Evolutionary conservation across 2,113 vertebrate genomes (phyloP), one percentile per base, ranked within the genome.

Genomic region (Microcebus tavaratra): DNA sequence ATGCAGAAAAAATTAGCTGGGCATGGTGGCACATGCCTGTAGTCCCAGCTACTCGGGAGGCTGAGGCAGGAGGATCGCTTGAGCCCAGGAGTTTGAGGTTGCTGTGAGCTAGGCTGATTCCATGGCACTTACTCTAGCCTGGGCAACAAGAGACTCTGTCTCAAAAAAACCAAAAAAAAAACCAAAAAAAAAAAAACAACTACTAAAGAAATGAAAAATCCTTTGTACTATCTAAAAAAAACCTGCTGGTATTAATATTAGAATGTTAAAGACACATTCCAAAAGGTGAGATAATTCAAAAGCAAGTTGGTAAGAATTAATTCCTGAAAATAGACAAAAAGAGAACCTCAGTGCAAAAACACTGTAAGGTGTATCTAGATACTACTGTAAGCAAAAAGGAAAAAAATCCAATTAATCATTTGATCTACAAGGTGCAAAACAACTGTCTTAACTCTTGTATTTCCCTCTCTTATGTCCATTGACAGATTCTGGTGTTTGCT

Each of bases 251-350:
- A 86, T 67, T 79, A 17, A 90, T 70, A 79, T 18, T 53, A 68
- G 12, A 88, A 92, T 88, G 21, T 65, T 39, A 18, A 93, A 39
- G 12, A 91, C 10, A 78, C 27, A 75, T 88, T 8, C 21, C 34
- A 89, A 14, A 2, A 45, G 31, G 34, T 94, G 14, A 92, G 65
- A 94, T 91, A 89, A 88, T 27, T n/a, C 42, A 79, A 18, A 13
- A 90, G 18, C 8, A 90, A 88, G 5, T n/a, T 93, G 78, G 8
- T 57, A 95, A 94, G 53, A 81, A 92, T 83, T 81, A 68, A 82
- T 21, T 83, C 3, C 36, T 72, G 11, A 79, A 87, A 96, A 90
- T 29, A 88, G 20, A 68, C 89, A 63, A 55, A 25, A 27, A 48
- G 78, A 59, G 15, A 50, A 90, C 27, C 48, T 4, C 3, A 85